Evolutionary conservation across 2,888 invertebrate genomes (phyloP), one percentile per base, ranked within the genome.

Genomic region (Dioctria rufipes): DNA sequence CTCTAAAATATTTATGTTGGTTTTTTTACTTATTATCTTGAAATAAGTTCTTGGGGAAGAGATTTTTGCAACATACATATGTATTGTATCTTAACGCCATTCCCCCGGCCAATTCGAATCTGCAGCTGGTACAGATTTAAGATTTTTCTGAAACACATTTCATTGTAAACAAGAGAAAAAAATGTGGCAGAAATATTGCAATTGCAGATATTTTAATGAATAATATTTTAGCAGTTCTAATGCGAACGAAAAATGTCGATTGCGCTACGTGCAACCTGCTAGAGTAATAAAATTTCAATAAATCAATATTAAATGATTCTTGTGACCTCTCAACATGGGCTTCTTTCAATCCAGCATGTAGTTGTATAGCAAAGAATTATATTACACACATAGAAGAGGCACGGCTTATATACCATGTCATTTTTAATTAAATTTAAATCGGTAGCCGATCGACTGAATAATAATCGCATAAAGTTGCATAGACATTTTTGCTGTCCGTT

Each of bases 371-470:
- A 4, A 13, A 13, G 58, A 58, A 58, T 13, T 4, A 58, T 1
- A 46, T 4, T 4, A 58, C 25, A 25, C 25, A 58, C 5, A n/a
- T 58, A 13, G 8, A 5, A 58, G 58, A 58, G 25, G n/a, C 25
- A 8, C 58, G 25, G 25, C 58, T 13, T 58, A 67, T 5, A 71
- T 51, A 75, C 75, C 58, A 75, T 75, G 43, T 39, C 58, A 75
- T 42, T 75, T 75, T 75, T 60, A 60, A 75, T 75, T 75, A 75
- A 75, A 75, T 75, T 75, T 60, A 61, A 60, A 75, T 75, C 61
- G 60, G 43, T 60, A 43, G 46, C 25, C 61, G 75, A 75, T 75
- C 75, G 60, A 58, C 75, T 75, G 75, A 71, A 71, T 71, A 71
- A 71, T 71, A 71, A 71, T 71, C 54, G 54, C 71, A 71, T 71